Conservation (phyloP, 2,888 invertebrate species). For the Zhengitettix transpicula region DNA sequence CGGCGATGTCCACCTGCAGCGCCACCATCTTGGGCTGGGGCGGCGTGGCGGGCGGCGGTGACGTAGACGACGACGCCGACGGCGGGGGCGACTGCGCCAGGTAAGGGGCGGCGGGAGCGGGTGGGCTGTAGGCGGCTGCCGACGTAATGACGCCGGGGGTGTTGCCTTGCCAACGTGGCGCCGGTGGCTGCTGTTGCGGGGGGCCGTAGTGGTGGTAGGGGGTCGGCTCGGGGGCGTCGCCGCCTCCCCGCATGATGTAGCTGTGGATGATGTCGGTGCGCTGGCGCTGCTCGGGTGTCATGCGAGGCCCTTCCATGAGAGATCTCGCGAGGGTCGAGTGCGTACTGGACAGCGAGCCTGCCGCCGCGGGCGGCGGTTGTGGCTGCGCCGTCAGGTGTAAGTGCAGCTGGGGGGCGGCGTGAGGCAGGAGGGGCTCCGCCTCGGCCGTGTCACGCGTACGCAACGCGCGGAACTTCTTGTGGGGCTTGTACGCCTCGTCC, state of each 20-base stretch:
- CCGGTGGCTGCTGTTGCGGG: constrained; percentile 14
- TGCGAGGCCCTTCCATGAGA: constrained; percentile 81
- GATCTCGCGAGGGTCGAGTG: constrained; percentile 82
- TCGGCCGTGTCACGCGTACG: constrained; percentile 62
- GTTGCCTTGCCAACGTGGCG: constrained; percentile 16
- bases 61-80: constrained; percentile 16
- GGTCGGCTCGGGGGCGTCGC: constrained; percentile 15
- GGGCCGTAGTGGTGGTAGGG: constrained; percentile 17
- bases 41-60: constrained; percentile 21
- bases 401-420: constrained; percentile 26
- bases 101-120: constrained; percentile 2
- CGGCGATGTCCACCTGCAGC: constrained; percentile 63
- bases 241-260: constrained; percentile 56
- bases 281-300: constrained; percentile 85
- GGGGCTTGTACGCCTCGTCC: constrained; percentile 91
- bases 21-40: constrained; percentile 39
- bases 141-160: constrained; percentile 43
- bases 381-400: constrained; percentile 21
- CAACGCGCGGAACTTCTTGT: constrained; percentile 84
- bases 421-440: constrained; percentile 40
- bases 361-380: constrained; percentile 8
- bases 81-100: constrained; percentile 23
- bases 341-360: constrained; percentile 54
- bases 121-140: constrained; percentile 18
- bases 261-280: constrained; percentile 84